Base-by-base conservation (phyloP, 2,888 invertebrate species). In the Brachylomia viminalis region DNA sequence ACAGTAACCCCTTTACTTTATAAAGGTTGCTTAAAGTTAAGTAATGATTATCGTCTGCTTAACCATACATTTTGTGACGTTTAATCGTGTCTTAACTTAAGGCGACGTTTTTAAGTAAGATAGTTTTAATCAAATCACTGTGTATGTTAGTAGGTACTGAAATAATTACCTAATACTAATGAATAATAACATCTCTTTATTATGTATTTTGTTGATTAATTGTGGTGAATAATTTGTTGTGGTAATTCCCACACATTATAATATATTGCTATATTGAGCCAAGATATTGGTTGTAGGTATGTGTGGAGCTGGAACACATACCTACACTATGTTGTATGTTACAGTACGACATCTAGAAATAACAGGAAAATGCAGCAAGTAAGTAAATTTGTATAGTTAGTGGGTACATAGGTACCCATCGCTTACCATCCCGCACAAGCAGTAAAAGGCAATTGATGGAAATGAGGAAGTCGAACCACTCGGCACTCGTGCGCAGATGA, bases 391-490 rank as follows among this genome's bases (percentile, higher is more conserved):
- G 8, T 70, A n/a, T 17, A 54, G 1, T 17, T 49, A 33, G 58
- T 17, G 47, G 27, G 42, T n/a, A 75, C 56, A 58, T 15, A 47
- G 23, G 20, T 52, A 59, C 23, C 47, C 30, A 17, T n/a, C 61
- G 33, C 58, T 58, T 54, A 38, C 45, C 54, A 42, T n/a, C 49
- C 49, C 42, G 52, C 56, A 42, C 62, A 33, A 68, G 68, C 54
- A 59, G 59, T 65, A 56, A 54, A 27, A 61, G 58, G 47, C 71
- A 80, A 72, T 72, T 69, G 72, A 72, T 82, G 77, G 54, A 68
- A 72, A 82, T 77, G 47, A 80, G 80, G 77, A 80, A 80, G 72
- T 77, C 38, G 33, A 38, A 33, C 23, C 52, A 38, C 54, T 33
- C 23, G 20, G 20, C 64, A 59, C 56, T 52, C 59, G 52, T 54